phyloP scores from a whole-genome alignment of 2,113 vertebrate genomes.

The Bujurquina vittata region DNA sequence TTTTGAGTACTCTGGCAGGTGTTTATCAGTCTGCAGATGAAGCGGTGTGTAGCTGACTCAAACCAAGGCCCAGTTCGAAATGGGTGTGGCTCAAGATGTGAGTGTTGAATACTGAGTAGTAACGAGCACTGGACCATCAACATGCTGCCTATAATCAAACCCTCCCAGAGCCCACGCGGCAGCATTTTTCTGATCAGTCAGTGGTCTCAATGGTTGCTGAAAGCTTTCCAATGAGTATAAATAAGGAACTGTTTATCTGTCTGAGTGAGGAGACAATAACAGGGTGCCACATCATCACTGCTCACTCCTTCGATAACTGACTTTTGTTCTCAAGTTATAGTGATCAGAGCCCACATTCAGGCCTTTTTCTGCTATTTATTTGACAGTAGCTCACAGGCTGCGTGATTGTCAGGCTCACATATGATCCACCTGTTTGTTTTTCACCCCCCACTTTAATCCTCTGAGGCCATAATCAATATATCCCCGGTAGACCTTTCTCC shows the following conservation, averaged over 20 bases:
- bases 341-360: not conserved
- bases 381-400: constrained; percentile 36
- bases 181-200: constrained; percentile 32
- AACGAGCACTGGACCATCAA: constrained; percentile 5
- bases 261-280: constrained; percentile 43
- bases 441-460: constrained; percentile 57
- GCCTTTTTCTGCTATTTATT: constrained; percentile 19
- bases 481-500: constrained; percentile 53
- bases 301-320: constrained; percentile 1
- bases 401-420: constrained; percentile 53
- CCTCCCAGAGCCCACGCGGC: constrained; percentile 8
- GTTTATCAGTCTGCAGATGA: not conserved
- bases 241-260: constrained; percentile 48
- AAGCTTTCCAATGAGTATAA: constrained; percentile 49
- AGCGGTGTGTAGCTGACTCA: not conserved
- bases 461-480: constrained; percentile 69
- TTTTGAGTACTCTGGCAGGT: not conserved
- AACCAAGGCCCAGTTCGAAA: not conserved
- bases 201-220: constrained; percentile 42
- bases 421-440: constrained; percentile 61
- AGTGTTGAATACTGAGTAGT: not conserved
- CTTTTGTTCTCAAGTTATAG: not conserved
- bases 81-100: not conserved
- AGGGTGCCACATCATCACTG: constrained; percentile 23
- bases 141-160: constrained; percentile 32